A percentile compares a stretch with the other conserved stretches of the same genome.
Evolutionary conservation across 2,797 vertebrate species (phyloP).

Genomic region (Lepus oiostolus): DNA sequence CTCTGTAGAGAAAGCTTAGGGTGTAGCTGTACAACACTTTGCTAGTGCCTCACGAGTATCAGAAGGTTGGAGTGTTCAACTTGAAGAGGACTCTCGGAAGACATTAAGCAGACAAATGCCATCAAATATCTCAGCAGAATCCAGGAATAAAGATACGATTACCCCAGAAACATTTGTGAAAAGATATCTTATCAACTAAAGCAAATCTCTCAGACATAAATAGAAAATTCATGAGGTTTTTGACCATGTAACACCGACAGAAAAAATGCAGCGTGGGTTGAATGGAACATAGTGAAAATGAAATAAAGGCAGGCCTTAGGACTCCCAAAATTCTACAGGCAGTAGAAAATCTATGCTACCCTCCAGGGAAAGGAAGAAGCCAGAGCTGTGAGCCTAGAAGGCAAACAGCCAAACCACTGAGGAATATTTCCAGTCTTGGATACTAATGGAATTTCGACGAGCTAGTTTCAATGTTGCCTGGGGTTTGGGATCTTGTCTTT

Average conservation of each 20-base stretch:
- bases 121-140: neutral
- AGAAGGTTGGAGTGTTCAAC: neutral
- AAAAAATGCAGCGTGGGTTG: neutral
- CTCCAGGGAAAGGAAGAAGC: neutral
- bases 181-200: neutral
- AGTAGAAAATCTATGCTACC: neutral
- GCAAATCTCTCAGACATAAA: neutral
- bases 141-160: neutral
- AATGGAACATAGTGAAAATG: neutral
- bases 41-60: neutral
- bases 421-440: neutral
- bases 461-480: neutral
- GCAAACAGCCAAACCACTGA: neutral
- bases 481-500: fast-evolving
- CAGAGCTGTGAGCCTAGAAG: neutral
- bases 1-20: neutral
- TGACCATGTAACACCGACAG: neutral
- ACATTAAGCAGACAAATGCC: neutral
- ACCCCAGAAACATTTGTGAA: neutral
- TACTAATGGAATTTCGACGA: neutral
- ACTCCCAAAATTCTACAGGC: neutral
- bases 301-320: neutral
- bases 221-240: neutral
- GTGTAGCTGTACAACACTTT: neutral
- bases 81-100: neutral